A percentile compares a stretch with the other conserved stretches of the same genome.
Conservation (phyloP, 1,140 invertebrate species). For the Zaprionus nigranus region DNA sequence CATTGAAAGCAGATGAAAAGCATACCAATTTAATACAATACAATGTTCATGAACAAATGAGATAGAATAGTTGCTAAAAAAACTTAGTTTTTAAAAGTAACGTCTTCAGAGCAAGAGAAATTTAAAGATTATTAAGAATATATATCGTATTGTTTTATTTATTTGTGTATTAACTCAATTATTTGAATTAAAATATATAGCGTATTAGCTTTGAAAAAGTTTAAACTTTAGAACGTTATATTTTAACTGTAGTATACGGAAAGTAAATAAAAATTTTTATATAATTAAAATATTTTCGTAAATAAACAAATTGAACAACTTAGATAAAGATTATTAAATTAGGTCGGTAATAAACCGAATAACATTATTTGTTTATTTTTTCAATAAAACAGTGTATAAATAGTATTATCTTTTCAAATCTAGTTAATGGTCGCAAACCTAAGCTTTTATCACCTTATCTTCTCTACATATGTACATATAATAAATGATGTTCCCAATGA, state of each 20-base stretch:
- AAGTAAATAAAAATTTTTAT: neutral
- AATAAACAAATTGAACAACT: neutral
- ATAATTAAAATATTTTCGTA: neutral
- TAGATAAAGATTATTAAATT: neutral
- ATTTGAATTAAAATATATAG: too few species aligned
- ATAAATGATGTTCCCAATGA: neutral
- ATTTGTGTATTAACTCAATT: too few species aligned
- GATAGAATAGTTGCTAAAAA: too few species aligned
- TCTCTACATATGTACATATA: neutral
- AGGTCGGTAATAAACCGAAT: neutral
- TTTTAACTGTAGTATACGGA: neutral
- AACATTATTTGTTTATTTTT: neutral
- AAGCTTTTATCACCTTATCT: constrained; percentile 7
- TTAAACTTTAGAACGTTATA: too few species aligned
- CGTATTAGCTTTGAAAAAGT: too few species aligned
- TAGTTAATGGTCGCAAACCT: neutral
- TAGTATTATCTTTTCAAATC: constrained; percentile 1
- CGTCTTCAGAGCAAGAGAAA: too few species aligned
- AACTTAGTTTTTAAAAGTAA: too few species aligned
- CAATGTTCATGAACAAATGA: neutral
- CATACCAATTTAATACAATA: neutral
- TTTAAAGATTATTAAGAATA: too few species aligned
- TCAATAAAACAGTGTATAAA: neutral
- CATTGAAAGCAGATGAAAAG: neutral
- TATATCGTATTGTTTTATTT: too few species aligned